These are phyloP conservation scores for Nycticryphes semicollaris DNA, from an alignment of 2,113 vertebrate genomes.

Conservation along the genomic window DNA sequence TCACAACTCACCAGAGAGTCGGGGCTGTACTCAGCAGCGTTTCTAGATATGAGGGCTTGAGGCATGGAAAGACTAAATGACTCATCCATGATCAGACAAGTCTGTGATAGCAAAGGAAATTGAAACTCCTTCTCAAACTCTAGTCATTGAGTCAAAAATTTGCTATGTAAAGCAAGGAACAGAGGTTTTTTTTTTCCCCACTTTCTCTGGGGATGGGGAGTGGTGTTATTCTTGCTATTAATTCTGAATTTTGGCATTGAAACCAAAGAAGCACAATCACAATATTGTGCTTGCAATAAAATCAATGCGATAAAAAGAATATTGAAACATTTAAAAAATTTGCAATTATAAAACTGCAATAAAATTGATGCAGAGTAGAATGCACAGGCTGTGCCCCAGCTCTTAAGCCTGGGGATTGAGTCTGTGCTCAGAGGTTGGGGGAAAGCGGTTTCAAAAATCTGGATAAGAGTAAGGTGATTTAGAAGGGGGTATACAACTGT, in stretches of 20 bases:
- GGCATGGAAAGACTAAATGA: neutral
- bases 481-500: neutral
- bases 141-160: neutral
- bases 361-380: neutral
- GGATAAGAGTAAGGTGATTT: neutral
- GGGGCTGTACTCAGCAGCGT: neutral
- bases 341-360: neutral
- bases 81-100: neutral
- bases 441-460: neutral
- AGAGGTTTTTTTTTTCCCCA: neutral
- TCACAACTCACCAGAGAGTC: neutral
- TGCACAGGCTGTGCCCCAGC: neutral
- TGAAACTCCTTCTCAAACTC: neutral
- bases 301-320: neutral
- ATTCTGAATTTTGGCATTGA: neutral
- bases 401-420: neutral
- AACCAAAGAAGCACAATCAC: neutral
- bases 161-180: neutral
- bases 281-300: neutral
- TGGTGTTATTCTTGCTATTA: neutral
- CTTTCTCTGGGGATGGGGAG: neutral
- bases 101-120: conserved; percentile 14
- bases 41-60: neutral
- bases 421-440: neutral
- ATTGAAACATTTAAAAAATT: neutral